Percentiles rank a stretch among this genome's conserved stretches.
phyloP scores from a whole-genome alignment of 2,888 invertebrate species.

The Fragum sueziense region DNA sequence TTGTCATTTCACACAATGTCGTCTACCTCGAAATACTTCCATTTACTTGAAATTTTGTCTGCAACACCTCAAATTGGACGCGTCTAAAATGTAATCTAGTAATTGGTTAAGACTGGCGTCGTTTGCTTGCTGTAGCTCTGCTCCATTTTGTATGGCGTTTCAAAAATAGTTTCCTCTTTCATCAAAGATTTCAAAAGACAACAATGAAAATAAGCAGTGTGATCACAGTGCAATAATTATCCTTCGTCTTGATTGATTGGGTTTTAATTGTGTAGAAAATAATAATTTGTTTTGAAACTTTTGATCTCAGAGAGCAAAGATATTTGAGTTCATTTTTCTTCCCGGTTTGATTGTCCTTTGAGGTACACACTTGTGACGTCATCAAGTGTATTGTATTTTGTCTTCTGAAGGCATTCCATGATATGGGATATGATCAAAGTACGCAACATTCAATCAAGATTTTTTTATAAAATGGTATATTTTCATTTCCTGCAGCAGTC shows the following conservation, averaged over 20 bases:
- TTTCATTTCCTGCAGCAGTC: too few relatives aligned
- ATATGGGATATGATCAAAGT: background rate
- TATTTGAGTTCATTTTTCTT: background rate
- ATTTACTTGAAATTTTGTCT: too few relatives aligned
- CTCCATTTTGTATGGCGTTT: too few relatives aligned
- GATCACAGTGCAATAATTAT: background rate
- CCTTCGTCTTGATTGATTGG: background rate
- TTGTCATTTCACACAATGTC: too few relatives aligned
- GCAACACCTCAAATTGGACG: too few relatives aligned
- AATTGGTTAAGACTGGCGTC: too few relatives aligned
- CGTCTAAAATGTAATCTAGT: too few relatives aligned
- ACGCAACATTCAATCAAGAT: too few relatives aligned
- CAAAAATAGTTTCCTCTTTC: background rate
- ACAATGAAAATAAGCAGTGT: background rate
- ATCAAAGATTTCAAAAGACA: background rate
- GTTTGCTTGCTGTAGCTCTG: too few relatives aligned
- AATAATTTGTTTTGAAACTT: conserved; percentile 4
- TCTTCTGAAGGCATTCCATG: background rate
- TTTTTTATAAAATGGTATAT: too few relatives aligned
- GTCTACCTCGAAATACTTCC: too few relatives aligned
- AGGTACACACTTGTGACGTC: background rate
- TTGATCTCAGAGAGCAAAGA: background rate
- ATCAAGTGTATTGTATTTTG: background rate
- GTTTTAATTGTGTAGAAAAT: conserved; percentile 19
- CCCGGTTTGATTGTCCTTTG: background rate